These are phyloP conservation scores for Tetropium fuscum DNA, from an alignment of 2,888 invertebrate species.

Conservation along the genomic window DNA sequence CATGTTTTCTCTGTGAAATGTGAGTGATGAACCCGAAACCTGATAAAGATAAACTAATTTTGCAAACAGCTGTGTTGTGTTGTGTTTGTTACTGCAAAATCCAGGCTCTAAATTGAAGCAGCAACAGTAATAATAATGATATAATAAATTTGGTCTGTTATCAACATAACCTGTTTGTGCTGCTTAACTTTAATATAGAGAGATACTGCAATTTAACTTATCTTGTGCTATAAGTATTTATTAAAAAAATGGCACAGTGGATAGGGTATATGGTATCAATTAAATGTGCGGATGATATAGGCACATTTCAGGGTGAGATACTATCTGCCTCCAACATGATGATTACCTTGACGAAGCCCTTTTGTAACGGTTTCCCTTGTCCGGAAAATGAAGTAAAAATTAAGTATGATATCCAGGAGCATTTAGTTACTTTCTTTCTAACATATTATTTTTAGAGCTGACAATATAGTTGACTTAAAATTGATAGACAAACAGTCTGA, in stretches of 20 bases:
- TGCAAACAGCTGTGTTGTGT: no score
- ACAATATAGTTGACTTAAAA: constrained; percentile 73
- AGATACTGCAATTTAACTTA: no score
- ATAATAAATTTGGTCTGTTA: no score
- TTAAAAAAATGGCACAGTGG: constrained; percentile 72
- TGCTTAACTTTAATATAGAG: no score
- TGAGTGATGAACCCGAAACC: no score
- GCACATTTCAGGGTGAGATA: constrained; percentile 86
- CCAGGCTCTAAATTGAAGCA: no score
- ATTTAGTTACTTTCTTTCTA: background rate
- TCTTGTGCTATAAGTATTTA: no score
- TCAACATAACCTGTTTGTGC: no score
- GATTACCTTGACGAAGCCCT: constrained; percentile 83
- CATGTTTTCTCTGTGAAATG: no score
- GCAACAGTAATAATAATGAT: no score
- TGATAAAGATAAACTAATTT: no score
- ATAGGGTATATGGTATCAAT: constrained; percentile 87
- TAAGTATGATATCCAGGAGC: constrained; percentile 69
- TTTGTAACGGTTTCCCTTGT: constrained; percentile 82
- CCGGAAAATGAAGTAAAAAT: constrained; percentile 69
- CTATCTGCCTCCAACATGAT: constrained; percentile 77
- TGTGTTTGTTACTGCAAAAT: no score
- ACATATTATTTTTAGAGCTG: constrained; percentile 38
- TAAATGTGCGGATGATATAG: constrained; percentile 81
- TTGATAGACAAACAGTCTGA: constrained; percentile 76